These are phyloP conservation scores for Stigmatopora argus DNA, from an alignment of 2,113 vertebrate genomes.

Conservation along the genomic window DNA sequence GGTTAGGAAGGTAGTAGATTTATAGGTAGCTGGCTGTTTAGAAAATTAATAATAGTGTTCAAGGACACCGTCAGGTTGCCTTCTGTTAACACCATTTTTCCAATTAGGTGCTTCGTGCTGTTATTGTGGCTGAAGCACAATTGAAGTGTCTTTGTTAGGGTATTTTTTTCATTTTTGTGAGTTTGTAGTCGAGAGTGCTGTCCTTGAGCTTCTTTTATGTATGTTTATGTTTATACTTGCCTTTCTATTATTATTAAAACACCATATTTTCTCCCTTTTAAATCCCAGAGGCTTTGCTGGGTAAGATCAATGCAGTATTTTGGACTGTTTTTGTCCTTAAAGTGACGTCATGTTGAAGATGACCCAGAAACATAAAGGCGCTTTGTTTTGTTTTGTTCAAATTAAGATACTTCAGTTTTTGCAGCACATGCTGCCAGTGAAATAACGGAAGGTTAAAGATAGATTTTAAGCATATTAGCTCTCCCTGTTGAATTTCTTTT, in stretches of 20 bases:
- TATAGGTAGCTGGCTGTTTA: neutral
- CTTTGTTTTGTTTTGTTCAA: slow-evolving; percentile 56
- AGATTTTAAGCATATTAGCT: slow-evolving; percentile 10
- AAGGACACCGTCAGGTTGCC: neutral
- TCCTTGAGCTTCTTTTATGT: slow-evolving; percentile 40
- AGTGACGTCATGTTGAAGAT: slow-evolving; percentile 56
- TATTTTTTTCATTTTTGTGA: slow-evolving; percentile 17
- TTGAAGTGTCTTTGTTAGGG: slow-evolving; percentile 10
- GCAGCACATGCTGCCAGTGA: slow-evolving; percentile 9
- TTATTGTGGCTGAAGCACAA: neutral
- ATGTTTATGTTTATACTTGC: slow-evolving; percentile 49
- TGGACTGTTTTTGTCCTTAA: slow-evolving; percentile 57
- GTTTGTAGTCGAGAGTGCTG: slow-evolving; percentile 23
- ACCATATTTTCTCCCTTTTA: slow-evolving; percentile 17
- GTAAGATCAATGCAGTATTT: slow-evolving; percentile 54
- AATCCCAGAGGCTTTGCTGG: slow-evolving; percentile 53
- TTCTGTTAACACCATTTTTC: neutral
- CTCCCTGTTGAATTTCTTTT: neutral
- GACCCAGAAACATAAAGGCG: slow-evolving; percentile 59
- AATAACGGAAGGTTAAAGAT: slow-evolving; percentile 16
- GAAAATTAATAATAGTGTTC: neutral
- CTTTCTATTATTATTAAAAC: slow-evolving; percentile 43
- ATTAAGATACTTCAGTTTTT: slow-evolving; percentile 49
- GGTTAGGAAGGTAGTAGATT: too few relatives aligned
- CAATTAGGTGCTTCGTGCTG: neutral